Evolutionary conservation across 1,140 invertebrate genomes (phyloP).

Genomic region (Cyphomyrmex costatus): DNA sequence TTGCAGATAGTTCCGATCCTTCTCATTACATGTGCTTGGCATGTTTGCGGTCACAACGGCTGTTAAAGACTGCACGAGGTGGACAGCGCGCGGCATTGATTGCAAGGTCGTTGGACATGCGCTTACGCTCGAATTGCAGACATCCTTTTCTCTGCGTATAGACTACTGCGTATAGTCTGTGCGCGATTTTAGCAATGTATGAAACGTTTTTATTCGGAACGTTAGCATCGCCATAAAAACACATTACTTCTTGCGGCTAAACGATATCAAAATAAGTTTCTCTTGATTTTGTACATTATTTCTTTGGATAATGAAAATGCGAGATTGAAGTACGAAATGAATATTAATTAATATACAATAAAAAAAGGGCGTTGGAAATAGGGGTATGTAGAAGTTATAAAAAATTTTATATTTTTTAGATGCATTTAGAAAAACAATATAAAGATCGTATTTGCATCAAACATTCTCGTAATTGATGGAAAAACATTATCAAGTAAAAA

Average conservation of each 20-base stretch:
- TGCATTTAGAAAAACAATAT: background rate
- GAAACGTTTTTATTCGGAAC: background rate
- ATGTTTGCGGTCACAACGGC: background rate
- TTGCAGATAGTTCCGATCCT: conserved; percentile 20
- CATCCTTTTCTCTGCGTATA: background rate
- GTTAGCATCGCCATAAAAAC: background rate
- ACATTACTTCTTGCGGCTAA: background rate
- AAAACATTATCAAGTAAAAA: background rate
- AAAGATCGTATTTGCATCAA: background rate
- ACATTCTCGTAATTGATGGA: background rate
- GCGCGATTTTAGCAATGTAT: background rate
- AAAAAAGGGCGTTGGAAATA: background rate
- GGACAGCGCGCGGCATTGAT: conserved; percentile 45
- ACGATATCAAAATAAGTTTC: background rate
- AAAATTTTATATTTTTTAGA: background rate
- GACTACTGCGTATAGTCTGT: background rate
- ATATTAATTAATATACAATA: background rate
- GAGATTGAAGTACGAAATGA: background rate
- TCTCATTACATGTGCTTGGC: background rate
- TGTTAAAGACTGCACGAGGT: conserved; percentile 36
- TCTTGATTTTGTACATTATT: background rate
- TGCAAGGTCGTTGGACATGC: conserved; percentile 3
- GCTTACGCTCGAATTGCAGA: conserved; percentile 9
- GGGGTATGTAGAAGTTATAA: background rate
- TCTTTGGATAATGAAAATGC: background rate